Conservation (phyloP, 2,888 invertebrate genomes). For the Agriopis marginaria region DNA sequence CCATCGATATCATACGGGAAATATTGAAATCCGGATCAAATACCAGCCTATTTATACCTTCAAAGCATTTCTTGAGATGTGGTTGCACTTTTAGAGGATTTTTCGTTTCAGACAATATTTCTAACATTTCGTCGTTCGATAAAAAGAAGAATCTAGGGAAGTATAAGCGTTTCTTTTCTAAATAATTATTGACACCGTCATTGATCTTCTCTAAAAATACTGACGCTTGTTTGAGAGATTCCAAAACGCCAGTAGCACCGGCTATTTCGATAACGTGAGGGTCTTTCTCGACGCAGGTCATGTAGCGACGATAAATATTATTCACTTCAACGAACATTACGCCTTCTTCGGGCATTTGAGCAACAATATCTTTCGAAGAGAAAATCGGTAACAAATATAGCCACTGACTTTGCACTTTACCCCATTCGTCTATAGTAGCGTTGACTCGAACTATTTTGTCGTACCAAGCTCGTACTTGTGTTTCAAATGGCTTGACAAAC, state of each 20-base stretch:
- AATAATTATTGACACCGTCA: constrained; percentile 92
- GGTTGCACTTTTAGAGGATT: constrained; percentile 94
- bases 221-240: constrained; percentile 89
- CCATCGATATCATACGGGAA: constrained; percentile 91
- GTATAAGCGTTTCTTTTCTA: constrained; percentile 93
- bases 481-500: constrained; percentile 93
- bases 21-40: constrained; percentile 91
- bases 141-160: constrained; percentile 96
- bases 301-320: constrained; percentile 88
- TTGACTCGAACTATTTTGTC: constrained; percentile 90
- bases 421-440: constrained; percentile 93
- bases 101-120: constrained; percentile 95
- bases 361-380: constrained; percentile 94
- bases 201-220: constrained; percentile 92
- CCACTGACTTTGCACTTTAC: constrained; percentile 95
- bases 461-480: constrained; percentile 90
- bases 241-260: constrained; percentile 89
- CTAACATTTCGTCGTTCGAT: constrained; percentile 96
- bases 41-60: constrained; percentile 91
- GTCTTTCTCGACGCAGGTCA: constrained; percentile 87
- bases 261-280: constrained; percentile 89
- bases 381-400: constrained; percentile 95
- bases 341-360: constrained; percentile 95
- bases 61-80: constrained; percentile 95
- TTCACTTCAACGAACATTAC: constrained; percentile 92